Evolutionary conservation across 2,797 vertebrate species (phyloP).

Genomic region (Novumbra hubbsi): DNA sequence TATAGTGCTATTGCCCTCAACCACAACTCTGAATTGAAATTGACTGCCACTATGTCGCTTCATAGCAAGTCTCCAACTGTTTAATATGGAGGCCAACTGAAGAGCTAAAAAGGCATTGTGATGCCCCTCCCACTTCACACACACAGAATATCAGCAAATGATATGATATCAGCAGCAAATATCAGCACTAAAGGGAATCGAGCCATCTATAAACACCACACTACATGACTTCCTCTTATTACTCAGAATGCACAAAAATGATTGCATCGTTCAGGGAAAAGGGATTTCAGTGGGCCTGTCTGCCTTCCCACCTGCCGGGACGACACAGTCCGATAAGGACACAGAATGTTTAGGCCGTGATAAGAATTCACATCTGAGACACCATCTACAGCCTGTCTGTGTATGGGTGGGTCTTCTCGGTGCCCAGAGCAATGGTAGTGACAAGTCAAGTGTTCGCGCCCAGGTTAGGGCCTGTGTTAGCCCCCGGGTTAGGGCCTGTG

Average conservation of each 20-base stretch:
- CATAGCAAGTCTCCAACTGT: no score
- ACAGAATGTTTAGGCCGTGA: constrained; percentile 50
- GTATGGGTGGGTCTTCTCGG: neutral
- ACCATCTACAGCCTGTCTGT: neutral
- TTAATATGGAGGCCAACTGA: no score
- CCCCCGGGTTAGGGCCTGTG: no score
- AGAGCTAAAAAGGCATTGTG: no score
- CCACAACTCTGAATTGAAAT: no score
- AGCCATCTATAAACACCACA: neutral
- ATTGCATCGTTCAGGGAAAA: no score
- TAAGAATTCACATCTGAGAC: constrained; percentile 46
- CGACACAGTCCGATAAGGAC: constrained; percentile 51
- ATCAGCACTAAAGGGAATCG: neutral
- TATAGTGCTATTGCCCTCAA: no score
- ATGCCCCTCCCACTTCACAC: no score
- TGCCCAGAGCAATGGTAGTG: neutral
- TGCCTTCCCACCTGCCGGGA: constrained; percentile 32
- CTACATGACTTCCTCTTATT: neutral
- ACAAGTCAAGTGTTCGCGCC: neutral
- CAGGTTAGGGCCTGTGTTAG: no score
- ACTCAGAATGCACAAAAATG: neutral
- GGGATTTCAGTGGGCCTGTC: constrained; percentile 24
- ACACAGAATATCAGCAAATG: no score
- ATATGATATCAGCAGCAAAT: no score
- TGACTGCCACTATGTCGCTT: no score